phyloP scores from a whole-genome alignment of 2,888 invertebrate species.

The Megamerina dolium region DNA sequence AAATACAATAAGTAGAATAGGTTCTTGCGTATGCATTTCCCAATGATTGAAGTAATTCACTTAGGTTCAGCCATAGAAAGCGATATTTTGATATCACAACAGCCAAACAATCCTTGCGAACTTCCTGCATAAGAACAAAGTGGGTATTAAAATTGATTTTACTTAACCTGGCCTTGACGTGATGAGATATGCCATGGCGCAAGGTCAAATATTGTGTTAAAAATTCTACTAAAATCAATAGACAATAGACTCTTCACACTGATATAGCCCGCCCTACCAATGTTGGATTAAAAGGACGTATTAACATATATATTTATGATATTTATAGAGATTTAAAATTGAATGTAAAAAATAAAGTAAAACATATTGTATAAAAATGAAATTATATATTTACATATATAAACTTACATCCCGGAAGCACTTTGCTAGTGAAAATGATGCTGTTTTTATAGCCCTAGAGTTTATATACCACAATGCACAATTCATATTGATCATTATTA shows the following conservation, averaged over 20 bases:
- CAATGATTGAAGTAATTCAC: slow-evolving; percentile 58
- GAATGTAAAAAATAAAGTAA: neutral
- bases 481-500: slow-evolving; percentile 68
- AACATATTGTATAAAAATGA: neutral
- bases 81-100: slow-evolving; percentile 58
- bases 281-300: too few relatives aligned
- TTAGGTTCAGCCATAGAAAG: slow-evolving; percentile 59
- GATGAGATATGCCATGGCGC: neutral
- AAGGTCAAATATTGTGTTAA: too few relatives aligned
- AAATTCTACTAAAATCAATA: too few relatives aligned
- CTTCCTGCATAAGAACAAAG: slow-evolving; percentile 51
- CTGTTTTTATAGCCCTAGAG: slow-evolving; percentile 60
- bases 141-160: neutral
- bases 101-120: slow-evolving; percentile 53
- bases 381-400: neutral
- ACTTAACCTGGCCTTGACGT: neutral
- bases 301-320: too few relatives aligned
- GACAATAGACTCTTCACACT: too few relatives aligned
- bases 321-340: too few relatives aligned
- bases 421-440: slow-evolving; percentile 54
- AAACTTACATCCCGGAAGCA: slow-evolving; percentile 52
- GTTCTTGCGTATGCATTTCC: slow-evolving; percentile 65
- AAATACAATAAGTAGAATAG: slow-evolving; percentile 61
- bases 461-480: slow-evolving; percentile 67
- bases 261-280: too few relatives aligned